These are phyloP conservation scores for Parus major DNA, from an alignment of 2,113 vertebrate genomes.

Conservation along the genomic window DNA sequence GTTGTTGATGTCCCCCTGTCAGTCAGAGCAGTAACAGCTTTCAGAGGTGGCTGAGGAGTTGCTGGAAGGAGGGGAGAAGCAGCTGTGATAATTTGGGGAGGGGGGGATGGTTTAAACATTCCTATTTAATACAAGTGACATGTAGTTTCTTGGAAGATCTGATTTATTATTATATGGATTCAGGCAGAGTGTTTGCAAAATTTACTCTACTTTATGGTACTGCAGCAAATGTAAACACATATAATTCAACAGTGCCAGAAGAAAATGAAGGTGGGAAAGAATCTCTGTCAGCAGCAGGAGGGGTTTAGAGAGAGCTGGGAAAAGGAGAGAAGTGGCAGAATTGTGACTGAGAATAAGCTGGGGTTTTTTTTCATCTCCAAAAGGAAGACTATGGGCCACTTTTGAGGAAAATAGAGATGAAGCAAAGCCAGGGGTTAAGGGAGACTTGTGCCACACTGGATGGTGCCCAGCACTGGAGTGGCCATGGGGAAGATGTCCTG, in stretches of 20 bases:
- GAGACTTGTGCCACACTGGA: rapidly evolving
- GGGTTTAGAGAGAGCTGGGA: neutral
- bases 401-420: neutral
- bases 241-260: neutral
- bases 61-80: neutral
- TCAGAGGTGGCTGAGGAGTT: neutral
- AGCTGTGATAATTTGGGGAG: neutral
- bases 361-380: neutral
- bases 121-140: neutral
- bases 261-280: conserved; percentile 35
- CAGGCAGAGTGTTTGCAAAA: conserved; percentile 5
- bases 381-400: neutral
- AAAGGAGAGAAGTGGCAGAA: neutral
- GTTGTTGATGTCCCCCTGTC: neutral
- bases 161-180: conserved; percentile 48
- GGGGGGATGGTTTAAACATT: neutral
- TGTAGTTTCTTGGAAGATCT: neutral
- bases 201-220: neutral
- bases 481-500: rapidly evolving
- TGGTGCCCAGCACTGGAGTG: rapidly evolving
- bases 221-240: conserved; percentile 18
- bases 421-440: neutral
- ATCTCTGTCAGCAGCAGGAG: neutral
- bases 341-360: neutral
- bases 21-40: neutral